Evolutionary conservation across 2,888 invertebrate species (phyloP).

Genomic region (Dynastes tityus): DNA sequence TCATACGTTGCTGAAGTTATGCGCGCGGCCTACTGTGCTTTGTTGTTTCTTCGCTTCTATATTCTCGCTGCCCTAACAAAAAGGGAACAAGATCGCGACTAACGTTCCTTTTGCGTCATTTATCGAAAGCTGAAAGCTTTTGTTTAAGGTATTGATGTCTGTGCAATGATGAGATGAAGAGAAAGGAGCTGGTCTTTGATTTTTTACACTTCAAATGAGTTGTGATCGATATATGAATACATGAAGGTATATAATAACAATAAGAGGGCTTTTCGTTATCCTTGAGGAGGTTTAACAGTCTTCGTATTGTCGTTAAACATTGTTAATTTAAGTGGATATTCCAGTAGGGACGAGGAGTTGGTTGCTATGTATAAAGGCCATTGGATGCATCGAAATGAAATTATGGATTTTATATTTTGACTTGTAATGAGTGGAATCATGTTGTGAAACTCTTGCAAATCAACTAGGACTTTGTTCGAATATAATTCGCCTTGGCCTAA

Average conservation of each 20-base stretch:
- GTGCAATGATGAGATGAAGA: constrained; percentile 43
- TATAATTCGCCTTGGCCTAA: too few species aligned
- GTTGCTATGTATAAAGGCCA: background rate
- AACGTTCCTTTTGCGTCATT: constrained; percentile 32
- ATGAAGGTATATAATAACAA: too few species aligned
- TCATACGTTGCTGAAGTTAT: constrained; percentile 50
- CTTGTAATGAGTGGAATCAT: too few species aligned
- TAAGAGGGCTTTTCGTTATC: background rate
- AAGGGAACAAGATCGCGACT: background rate
- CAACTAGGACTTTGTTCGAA: too few species aligned
- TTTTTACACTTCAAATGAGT: constrained; percentile 36
- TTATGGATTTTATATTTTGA: too few species aligned
- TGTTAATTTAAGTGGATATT: constrained; percentile 22
- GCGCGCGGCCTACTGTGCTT: constrained; percentile 37
- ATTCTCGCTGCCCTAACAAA: background rate
- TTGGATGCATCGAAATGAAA: background rate
- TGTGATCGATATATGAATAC: constrained; percentile 3
- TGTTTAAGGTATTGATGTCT: constrained; percentile 69
- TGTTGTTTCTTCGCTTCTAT: constrained; percentile 28
- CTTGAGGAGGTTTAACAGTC: constrained; percentile 19
- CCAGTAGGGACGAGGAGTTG: background rate
- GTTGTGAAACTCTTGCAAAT: too few species aligned
- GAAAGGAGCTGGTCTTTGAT: constrained; percentile 40
- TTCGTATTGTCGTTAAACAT: constrained; percentile 31
- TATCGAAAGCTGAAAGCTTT: constrained; percentile 33